A percentile compares a stretch with the other conserved stretches of the same genome.
These are phyloP conservation scores for Syngnathus acus DNA, from an alignment of 2,797 vertebrate species.

Conservation along the genomic window DNA sequence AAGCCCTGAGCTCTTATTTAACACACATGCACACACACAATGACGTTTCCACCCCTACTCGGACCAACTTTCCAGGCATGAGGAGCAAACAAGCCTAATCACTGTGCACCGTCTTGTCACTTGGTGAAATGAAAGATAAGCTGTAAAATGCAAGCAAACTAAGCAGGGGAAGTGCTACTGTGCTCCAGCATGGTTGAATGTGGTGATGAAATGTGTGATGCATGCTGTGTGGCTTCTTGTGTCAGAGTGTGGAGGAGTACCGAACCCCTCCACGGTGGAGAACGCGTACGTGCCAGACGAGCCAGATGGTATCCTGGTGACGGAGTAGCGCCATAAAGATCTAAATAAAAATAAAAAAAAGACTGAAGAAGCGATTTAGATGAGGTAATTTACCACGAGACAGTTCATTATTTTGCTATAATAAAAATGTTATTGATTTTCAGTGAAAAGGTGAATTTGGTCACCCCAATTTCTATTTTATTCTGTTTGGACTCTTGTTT, in stretches of 20 bases:
- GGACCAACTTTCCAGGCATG: conserved; percentile 44
- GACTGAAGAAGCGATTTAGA: neutral
- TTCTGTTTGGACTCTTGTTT: no score
- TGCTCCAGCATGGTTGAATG: conserved; percentile 40
- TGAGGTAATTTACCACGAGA: neutral
- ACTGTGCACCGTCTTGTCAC: conserved; percentile 56
- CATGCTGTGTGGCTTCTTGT: conserved; percentile 42
- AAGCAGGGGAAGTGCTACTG: conserved; percentile 24
- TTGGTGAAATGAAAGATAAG: conserved; percentile 51
- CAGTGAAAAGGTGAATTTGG: no score
- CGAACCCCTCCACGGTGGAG: conserved; percentile 43
- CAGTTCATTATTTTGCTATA: neutral
- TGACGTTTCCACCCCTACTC: conserved; percentile 63
- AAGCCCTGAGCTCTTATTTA: no score
- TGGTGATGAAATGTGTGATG: conserved; percentile 48
- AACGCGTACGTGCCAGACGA: conserved; percentile 50
- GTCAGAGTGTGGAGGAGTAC: conserved; percentile 35
- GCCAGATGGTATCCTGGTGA: conserved; percentile 53
- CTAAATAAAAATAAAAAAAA: conserved; percentile 14
- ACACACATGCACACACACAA: neutral
- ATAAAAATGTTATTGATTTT: no score
- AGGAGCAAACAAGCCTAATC: conserved; percentile 55
- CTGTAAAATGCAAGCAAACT: conserved; percentile 36
- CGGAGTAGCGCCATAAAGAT: conserved; percentile 41
- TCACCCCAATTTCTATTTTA: no score